Percentiles rank a stretch among this genome's conserved stretches.
These are phyloP conservation scores for fruit fly (Drosophila melanogaster) DNA, from an alignment of 1,140 invertebrate genomes.

Conservation along the genomic window Release_6_plus_ISO1_MT NC_004354.4:19712501-19713000, in stretches of 20 bases:
- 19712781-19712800: neutral
- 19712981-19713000: constrained; percentile 51
- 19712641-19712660: constrained; percentile 6
- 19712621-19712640: constrained; percentile 11
- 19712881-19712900: constrained; percentile 7
- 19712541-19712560: constrained; percentile 38
- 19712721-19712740: too few species aligned
- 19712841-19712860: neutral
- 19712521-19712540: constrained; percentile 52
- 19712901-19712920: neutral
- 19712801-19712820: neutral
- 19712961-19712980: constrained; percentile 24
- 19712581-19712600: constrained; percentile 50
- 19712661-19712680: neutral
- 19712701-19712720: constrained; percentile 1
- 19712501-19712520: constrained; percentile 66
- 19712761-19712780: neutral
- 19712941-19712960: constrained; percentile 10
- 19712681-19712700: neutral
- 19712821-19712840: neutral
- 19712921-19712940: constrained; percentile 13
- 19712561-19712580: constrained; percentile 23
- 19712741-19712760: neutral
- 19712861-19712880: constrained; percentile 30
- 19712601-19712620: constrained; percentile 15